Base-by-base conservation (phyloP, 2,888 invertebrate genomes). In the Baronia brevicornis region DNA sequence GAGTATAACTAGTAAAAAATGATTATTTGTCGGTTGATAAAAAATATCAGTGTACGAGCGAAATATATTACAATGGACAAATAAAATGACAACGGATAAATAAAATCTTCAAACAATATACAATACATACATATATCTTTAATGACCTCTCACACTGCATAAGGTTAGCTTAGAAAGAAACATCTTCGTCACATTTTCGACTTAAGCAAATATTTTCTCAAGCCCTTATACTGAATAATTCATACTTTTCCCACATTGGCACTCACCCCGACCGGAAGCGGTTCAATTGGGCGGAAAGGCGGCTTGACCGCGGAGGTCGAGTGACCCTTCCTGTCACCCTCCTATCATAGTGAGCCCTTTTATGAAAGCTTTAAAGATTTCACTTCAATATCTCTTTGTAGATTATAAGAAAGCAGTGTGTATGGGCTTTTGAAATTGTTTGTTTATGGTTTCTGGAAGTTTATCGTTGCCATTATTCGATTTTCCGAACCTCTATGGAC, bases 281-380 rank as follows among this genome's bases (percentile, higher is more conserved):
- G 48, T 40, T 72, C 74, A 68, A 78, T 78, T 77, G 74, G 66
- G 71, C 73, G 75, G 66, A 68, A 74, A 63, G 66, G 60, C 59
- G 55, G 51, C 77, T 75, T 75, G 75, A 77, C 78, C 74, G 68
- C 56, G 48, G 56, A 61, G 54, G 64, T 78, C 67, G 67, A 78
- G 77, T 78, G 75, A 78, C 75, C 77, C 78, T 71, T 66, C 59
- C 60, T 64, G 59, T 63, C 62, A 57, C 60, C 61, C 54, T 63
- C 64, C 61, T 55, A 66, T 63, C 67, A 60, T 65, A 55, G 30
- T 37, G 39, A 68, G 66, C 53, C 69, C 58, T 54, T 58, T 64
- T 49, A 59, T 35, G 48, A 62, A 65, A 58, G 44, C 51, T 52
- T 55, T 54, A 37, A 36, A 36, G 35, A 42, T 46, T 40, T 27